Evolutionary conservation across 2,113 vertebrate species (phyloP), one percentile per base, ranked within the genome.

Genomic region (Noturus placidus): DNA sequence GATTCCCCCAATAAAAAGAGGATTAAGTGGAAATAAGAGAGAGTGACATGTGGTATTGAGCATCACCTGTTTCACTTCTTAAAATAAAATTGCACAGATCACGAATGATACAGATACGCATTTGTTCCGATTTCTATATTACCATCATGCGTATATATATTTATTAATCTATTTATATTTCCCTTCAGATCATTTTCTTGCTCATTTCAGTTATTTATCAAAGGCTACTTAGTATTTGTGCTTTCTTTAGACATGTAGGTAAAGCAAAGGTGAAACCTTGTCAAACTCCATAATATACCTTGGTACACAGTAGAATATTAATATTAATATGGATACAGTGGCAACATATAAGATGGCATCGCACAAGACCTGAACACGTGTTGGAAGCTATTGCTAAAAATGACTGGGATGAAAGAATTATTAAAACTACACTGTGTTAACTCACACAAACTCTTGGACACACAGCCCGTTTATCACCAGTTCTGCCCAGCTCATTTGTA

Each of bases 401-500:
- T 56, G 8, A 30, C 10, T 56, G 56, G 15, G n/a, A 42, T 59
- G 35, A 82, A 42, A 72, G 46, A 63, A 19, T 63, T 19, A 54
- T 10, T 33, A 67, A 65, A 81, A 70, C 72, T 78, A 78, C 87
- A 88, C 61, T 30, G 50, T 20, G 30, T 77, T 38, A 57, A 84
- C 38, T 54, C 56, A 85, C 84, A 57, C 30, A 35, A 79, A 25
- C 59, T 63, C 13, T 59, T 54, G 13, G 9, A 52, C n/a, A 65
- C 59, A 54, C 42, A 70, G 57, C 27, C 10, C 11, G 50, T 57
- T 70, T 19, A 54, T 56, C 13, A 72, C 20, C 56, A 67, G 27
- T 77, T 25, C 82, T 56, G 87, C 46, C 46, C 0, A 20, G 50
- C 42, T 97, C 95, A 97, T 91, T 98, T 98, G 87, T 98, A 98